Conservation (phyloP, 2,797 vertebrate genomes). For the Antrozous pallidus region DNA sequence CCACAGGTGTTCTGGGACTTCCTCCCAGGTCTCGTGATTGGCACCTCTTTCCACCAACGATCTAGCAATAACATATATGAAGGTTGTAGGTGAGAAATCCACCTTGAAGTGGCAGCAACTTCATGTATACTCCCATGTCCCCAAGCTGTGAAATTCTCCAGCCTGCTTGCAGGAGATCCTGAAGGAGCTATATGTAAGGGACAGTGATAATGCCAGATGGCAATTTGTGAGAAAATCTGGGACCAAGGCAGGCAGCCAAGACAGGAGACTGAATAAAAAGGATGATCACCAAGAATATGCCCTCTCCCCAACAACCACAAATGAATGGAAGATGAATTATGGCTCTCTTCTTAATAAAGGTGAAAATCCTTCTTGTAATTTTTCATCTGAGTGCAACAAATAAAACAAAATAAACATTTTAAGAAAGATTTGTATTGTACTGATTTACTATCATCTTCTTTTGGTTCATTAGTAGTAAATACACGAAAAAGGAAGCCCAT, state of each 20-base stretch:
- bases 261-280: slow-evolving; percentile 56
- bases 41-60: slow-evolving; percentile 12
- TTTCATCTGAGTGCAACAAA: slow-evolving; percentile 44
- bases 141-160: slow-evolving; percentile 72
- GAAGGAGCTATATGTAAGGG: slow-evolving; percentile 70
- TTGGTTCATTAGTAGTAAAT: background rate
- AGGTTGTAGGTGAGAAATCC: slow-evolving; percentile 58
- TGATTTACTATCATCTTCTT: slow-evolving; percentile 53
- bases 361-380: slow-evolving; percentile 18
- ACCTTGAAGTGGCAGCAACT: slow-evolving; percentile 58
- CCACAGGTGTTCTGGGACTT: background rate
- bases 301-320: slow-evolving; percentile 1
- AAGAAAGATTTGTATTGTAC: background rate
- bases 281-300: slow-evolving; percentile 60
- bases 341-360: slow-evolving; percentile 34
- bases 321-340: slow-evolving; percentile 55
- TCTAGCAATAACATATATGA: slow-evolving; percentile 1
- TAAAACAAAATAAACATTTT: slow-evolving; percentile 16
- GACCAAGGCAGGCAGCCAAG: slow-evolving; percentile 60
- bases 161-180: slow-evolving; percentile 68
- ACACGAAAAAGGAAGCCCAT: background rate
- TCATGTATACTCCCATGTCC: slow-evolving; percentile 43
- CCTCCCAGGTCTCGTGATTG: background rate
- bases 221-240: slow-evolving; percentile 70
- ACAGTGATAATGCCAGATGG: slow-evolving; percentile 75